A percentile compares a stretch with the other conserved stretches of the same genome.
These are phyloP conservation scores for Ctenicera cuprea DNA, from an alignment of 2,888 invertebrate genomes.

Conservation along the genomic window DNA sequence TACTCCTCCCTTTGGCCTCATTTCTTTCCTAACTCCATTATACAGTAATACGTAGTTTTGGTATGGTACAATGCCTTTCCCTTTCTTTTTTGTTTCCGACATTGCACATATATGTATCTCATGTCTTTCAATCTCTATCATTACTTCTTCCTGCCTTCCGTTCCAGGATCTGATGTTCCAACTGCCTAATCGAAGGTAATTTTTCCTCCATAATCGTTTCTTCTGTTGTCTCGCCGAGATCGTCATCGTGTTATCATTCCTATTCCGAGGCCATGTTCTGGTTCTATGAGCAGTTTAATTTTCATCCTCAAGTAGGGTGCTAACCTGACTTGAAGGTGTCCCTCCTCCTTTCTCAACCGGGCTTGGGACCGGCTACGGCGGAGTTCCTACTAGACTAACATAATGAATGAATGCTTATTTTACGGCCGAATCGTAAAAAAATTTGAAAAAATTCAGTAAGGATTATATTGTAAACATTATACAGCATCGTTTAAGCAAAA, in stretches of 20 bases:
- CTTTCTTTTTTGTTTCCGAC: no score
- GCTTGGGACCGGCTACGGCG: no score
- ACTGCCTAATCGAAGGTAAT: background rate
- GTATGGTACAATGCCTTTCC: background rate
- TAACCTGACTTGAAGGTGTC: background rate
- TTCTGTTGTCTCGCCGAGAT: slow-evolving; percentile 18
- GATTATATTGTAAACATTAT: no score
- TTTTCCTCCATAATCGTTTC: background rate
- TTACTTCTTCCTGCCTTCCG: slow-evolving; percentile 8
- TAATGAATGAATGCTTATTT: no score
- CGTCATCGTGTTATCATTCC: slow-evolving; percentile 2
- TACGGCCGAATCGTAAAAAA: no score
- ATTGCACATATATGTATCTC: slow-evolving; percentile 20
- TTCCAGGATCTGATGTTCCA: slow-evolving; percentile 20
- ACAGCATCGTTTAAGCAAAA: no score
- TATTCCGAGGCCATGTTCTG: slow-evolving; percentile 15
- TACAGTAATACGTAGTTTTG: slow-evolving; percentile 7
- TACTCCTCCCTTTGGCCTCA: slow-evolving; percentile 2
- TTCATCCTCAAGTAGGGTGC: background rate
- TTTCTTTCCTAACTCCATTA: slow-evolving; percentile 4
- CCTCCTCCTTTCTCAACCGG: no score
- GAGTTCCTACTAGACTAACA: no score
- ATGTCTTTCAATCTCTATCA: background rate
- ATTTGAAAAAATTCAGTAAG: no score
- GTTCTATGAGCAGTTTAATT: slow-evolving; percentile 20